Evolutionary conservation across 2,888 invertebrate genomes (phyloP), one percentile per base, ranked within the genome.

Genomic region (Drosophila heteroneura): DNA sequence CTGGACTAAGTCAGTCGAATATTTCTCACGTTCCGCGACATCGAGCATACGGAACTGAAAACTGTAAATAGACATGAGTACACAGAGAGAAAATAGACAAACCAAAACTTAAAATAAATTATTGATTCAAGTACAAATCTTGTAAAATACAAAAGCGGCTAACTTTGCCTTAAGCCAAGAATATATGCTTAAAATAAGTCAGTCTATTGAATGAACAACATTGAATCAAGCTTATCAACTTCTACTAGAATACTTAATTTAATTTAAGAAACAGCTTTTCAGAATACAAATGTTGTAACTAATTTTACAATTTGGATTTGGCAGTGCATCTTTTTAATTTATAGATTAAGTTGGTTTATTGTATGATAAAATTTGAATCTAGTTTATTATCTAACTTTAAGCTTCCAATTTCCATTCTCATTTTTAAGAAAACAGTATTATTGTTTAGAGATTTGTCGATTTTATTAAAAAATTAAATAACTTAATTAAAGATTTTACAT

Each of bases 1-100:
- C 76, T 79, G 88, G 90, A 82, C 85, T 90, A 87, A 90, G 82
- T 83, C 78, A 71, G 81, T 54, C 80, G 69, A 88, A 82, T 83
- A 88, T 91, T 90, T 86, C 91, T 85, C 86, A 90, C 88, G 87
- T 85, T 91, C 74, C 81, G 51, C 32, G 64, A 74, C 10, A 58
- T 90, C 54, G 77, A 77, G 58, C 84, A 77, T 67, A 65, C 79
- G 76, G 53, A 62, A 63, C 52, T 60, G 56, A 28, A 44, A 53
- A 26, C 28, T 56, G 58, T 32, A 3, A 30, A 33, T 39, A 57
- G 28, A 16, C 14, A 26, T 54, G 53, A 32, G 51, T 44, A 52
- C 57, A 57, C 57, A 16, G 39, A n/a, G 57, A n/a, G 3, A 57
- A 51, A 26, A 30, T 0, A 7, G 6, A 14, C 4, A 35, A 22